Evolutionary conservation across 2,888 invertebrate genomes (phyloP).

Genomic region (Coelinius sp.): DNA sequence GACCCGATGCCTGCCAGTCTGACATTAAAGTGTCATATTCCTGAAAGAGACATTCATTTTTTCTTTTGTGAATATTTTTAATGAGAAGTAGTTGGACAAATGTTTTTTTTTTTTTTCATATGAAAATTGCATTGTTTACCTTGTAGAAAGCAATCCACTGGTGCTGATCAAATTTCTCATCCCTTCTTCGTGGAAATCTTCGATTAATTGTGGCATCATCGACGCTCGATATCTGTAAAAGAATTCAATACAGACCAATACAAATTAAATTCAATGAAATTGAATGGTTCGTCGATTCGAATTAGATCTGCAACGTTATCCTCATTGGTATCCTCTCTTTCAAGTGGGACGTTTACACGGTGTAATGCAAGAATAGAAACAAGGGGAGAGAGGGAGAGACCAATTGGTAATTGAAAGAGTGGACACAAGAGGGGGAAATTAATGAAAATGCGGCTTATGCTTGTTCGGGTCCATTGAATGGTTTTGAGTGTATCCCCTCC

Average conservation of each 20-base stretch:
- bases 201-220: slow-evolving; percentile 72
- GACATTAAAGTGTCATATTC: slow-evolving; percentile 78
- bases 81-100: neutral
- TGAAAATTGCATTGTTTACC: slow-evolving; percentile 68
- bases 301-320: slow-evolving; percentile 23
- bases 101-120: neutral
- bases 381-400: slow-evolving; percentile 9
- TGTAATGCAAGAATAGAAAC: neutral
- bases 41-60: slow-evolving; percentile 58
- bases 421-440: slow-evolving; percentile 8
- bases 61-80: neutral
- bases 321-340: neutral
- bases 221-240: slow-evolving; percentile 71
- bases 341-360: slow-evolving; percentile 3
- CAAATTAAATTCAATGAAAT: slow-evolving; percentile 34
- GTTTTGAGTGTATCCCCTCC: neutral
- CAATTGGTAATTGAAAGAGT: slow-evolving; percentile 33
- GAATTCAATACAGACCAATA: neutral
- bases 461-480: slow-evolving; percentile 1
- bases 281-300: slow-evolving; percentile 18
- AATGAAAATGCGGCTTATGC: slow-evolving; percentile 16
- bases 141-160: slow-evolving; percentile 85
- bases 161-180: slow-evolving; percentile 78
- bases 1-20: slow-evolving; percentile 78
- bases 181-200: slow-evolving; percentile 74